Base-by-base conservation (phyloP, 2,888 invertebrate genomes). In the Aradus depressus region DNA sequence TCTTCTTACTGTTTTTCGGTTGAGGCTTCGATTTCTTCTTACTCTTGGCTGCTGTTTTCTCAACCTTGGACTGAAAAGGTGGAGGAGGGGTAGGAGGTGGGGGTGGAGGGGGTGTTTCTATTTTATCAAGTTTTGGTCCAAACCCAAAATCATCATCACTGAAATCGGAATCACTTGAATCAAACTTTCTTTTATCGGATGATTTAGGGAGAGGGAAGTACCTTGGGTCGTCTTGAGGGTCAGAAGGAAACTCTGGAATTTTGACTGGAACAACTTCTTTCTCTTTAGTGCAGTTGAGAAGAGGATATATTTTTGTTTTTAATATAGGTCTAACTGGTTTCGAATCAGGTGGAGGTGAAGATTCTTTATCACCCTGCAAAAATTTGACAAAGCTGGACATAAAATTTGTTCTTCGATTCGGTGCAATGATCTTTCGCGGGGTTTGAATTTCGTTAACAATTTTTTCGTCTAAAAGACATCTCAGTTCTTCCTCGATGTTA, bases 301-400 rank as follows among this genome's bases (percentile, higher is more conserved):
- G 50, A 18, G 21, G 21, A 35, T 32, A 32, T 18, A 32, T 32
- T 10, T 21, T 34, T 26, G 18, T 34, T 35, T 23, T 38, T 14
- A 25, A 16, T 21, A n/a, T n/a, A 5, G 34, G 22, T 19, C 23
- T 21, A 28, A 51, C 21, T 26, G 44, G 44, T 14, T 37, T 44
- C 16, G 39, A 18, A 21, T 47, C 47, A 6, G 41, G 49, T 54
- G 85, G 84, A 48, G 86, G 84, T 19, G 86, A 85, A 39, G 81
- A 79, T 60, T 87, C 86, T 38, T 84, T 75, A 66, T 86, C 87
- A 59, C 86, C 86, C 70, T 84, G 81, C 59, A 85, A 70, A 68
- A 88, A 88, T 69, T 86, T 87, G 60, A 87, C 73, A 69, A 86
- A 88, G 69, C 87, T 87, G 65, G 82, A 84, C 85, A 87, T 85